These are phyloP conservation scores for Strigamia crassipes DNA, from an alignment of 2,888 invertebrate species.

Conservation along the genomic window DNA sequence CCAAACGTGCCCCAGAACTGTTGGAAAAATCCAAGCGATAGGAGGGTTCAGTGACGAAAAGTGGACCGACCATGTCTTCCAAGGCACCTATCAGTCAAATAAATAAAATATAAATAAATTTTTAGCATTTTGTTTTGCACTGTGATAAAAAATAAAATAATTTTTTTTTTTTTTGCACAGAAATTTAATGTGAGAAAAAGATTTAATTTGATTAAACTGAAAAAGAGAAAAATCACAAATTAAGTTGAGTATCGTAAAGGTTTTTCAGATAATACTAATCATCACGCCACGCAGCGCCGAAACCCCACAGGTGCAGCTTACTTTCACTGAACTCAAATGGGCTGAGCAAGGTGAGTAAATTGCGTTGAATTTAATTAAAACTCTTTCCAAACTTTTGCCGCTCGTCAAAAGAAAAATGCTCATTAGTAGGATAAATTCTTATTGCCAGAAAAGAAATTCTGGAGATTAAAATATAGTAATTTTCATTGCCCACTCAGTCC, in stretches of 20 bases:
- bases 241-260: background rate
- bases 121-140: background rate
- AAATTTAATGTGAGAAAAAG: background rate
- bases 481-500: too few relatives aligned
- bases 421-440: conserved; percentile 19
- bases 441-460: conserved; percentile 1
- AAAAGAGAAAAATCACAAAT: background rate
- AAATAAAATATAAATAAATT: background rate
- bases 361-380: conserved; percentile 40
- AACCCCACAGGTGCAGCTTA: conserved; percentile 35
- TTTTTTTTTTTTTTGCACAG: background rate
- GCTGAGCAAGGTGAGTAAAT: conserved; percentile 29
- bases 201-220: background rate
- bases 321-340: conserved; percentile 18
- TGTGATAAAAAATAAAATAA: background rate
- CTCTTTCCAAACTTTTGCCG: conserved; percentile 1
- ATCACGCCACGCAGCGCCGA: conserved; percentile 22
- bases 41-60: conserved; percentile 58
- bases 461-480: too few relatives aligned
- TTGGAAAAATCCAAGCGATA: conserved; percentile 56
- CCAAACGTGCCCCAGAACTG: conserved; percentile 56
- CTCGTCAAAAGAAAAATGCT: conserved; percentile 29
- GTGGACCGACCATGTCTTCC: conserved; percentile 54
- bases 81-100: background rate
- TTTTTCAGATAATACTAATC: conserved; percentile 28